Evolutionary conservation across 2,888 invertebrate genomes (phyloP).

Genomic region (Tenthredo mesomela): DNA sequence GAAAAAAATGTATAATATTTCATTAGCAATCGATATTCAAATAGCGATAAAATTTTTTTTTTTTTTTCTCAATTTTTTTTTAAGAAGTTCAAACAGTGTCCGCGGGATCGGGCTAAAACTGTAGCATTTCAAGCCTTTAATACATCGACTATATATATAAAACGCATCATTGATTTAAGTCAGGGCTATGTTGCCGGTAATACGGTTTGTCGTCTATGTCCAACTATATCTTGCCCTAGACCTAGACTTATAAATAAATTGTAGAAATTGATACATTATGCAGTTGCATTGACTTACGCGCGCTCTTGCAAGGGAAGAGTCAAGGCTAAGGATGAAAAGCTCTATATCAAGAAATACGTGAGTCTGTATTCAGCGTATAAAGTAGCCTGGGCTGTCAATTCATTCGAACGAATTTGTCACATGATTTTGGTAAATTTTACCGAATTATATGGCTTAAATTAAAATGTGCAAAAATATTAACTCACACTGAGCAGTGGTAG

Average conservation of each 20-base stretch:
- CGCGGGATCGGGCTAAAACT: background rate
- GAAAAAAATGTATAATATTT: background rate
- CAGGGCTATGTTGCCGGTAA: background rate
- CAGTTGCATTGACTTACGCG: background rate
- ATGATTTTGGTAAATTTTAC: too few relatives aligned
- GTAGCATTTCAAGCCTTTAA: background rate
- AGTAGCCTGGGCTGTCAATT: background rate
- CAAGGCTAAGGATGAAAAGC: slow-evolving; percentile 14
- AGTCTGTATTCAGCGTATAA: background rate
- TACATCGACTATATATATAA: background rate
- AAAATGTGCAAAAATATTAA: slow-evolving; percentile 67
- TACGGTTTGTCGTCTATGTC: background rate
- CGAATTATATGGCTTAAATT: background rate
- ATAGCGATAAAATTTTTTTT: background rate
- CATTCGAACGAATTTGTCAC: background rate
- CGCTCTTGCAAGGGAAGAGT: background rate
- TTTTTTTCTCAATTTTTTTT: background rate
- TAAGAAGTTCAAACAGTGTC: too few relatives aligned
- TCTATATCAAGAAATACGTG: background rate
- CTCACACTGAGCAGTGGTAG: slow-evolving; percentile 90
- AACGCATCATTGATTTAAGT: slow-evolving; percentile 18
- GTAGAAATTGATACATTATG: slow-evolving; percentile 38
- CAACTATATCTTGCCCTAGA: slow-evolving; percentile 30
- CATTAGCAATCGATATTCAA: background rate
- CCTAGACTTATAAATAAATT: slow-evolving; percentile 45